Conservation (phyloP, 2,888 invertebrate species). For the Spodoptera picta region DNA sequence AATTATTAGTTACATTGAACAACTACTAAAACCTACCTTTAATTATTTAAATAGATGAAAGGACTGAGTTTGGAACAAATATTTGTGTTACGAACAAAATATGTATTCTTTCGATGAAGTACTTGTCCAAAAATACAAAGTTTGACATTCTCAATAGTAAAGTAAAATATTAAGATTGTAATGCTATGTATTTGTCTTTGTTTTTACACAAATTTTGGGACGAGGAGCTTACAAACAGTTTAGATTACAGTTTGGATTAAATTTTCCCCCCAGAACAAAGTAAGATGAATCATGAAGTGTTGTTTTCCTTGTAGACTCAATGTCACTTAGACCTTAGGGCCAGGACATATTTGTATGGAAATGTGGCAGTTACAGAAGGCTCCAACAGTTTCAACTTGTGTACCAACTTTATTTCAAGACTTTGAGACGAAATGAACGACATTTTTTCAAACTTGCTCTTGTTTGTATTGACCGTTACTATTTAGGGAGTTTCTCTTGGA, state of each 20-base stretch:
- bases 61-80: too few species aligned
- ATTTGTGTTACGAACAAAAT: too few species aligned
- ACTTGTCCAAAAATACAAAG: too few species aligned
- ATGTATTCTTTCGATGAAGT: too few species aligned
- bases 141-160: too few species aligned
- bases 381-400: conserved; percentile 42
- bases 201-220: too few species aligned
- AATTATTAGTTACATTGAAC: too few species aligned
- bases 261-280: conserved; percentile 37
- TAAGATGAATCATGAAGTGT: conserved; percentile 33
- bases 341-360: conserved; percentile 51
- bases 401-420: conserved; percentile 28
- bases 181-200: too few species aligned
- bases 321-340: conserved; percentile 35
- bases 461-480: conserved; percentile 21
- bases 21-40: too few species aligned
- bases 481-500: not conserved
- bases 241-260: conserved; percentile 2
- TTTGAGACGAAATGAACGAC: conserved; percentile 38
- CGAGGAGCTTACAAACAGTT: too few species aligned
- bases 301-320: conserved; percentile 46
- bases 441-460: conserved; percentile 25
- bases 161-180: too few species aligned
- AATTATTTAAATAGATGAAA: too few species aligned
- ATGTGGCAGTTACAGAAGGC: conserved; percentile 46